Conservation (phyloP, 2,797 vertebrate species). For the Rhynchotus rufescens region DNA sequence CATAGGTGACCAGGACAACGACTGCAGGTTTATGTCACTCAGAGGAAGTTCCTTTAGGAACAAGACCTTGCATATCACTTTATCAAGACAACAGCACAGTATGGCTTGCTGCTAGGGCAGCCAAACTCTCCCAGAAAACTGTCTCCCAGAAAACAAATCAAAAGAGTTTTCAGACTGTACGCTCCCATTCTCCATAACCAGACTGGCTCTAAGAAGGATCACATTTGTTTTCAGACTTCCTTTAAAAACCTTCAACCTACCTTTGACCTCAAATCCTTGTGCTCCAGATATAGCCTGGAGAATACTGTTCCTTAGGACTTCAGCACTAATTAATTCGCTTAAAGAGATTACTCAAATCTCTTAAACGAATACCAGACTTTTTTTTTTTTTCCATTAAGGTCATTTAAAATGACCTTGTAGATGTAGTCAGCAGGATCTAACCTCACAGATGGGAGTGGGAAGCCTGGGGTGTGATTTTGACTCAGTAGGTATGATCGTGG, state of each 20-base stretch:
- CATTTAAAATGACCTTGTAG: slow-evolving; percentile 48
- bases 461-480: background rate
- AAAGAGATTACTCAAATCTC: slow-evolving; percentile 69
- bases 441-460: background rate
- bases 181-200: accelerated
- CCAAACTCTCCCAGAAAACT: background rate
- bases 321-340: slow-evolving; percentile 55
- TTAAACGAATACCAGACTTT: slow-evolving; percentile 57
- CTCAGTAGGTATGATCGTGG: background rate
- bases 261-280: slow-evolving; percentile 39
- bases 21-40: background rate
- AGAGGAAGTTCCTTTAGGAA: background rate
- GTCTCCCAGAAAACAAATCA: background rate
- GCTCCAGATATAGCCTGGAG: background rate
- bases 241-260: slow-evolving; percentile 1
- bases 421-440: slow-evolving; percentile 19
- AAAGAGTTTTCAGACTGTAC: background rate
- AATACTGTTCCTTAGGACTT: slow-evolving; percentile 19
- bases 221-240: background rate
- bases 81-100: background rate
- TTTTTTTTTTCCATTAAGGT: background rate
- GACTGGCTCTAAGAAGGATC: background rate
- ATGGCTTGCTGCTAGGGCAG: background rate
- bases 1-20: accelerated
- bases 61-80: accelerated